Base-by-base conservation (phyloP, 2,888 invertebrate genomes). In the Flexamia atlantica region DNA sequence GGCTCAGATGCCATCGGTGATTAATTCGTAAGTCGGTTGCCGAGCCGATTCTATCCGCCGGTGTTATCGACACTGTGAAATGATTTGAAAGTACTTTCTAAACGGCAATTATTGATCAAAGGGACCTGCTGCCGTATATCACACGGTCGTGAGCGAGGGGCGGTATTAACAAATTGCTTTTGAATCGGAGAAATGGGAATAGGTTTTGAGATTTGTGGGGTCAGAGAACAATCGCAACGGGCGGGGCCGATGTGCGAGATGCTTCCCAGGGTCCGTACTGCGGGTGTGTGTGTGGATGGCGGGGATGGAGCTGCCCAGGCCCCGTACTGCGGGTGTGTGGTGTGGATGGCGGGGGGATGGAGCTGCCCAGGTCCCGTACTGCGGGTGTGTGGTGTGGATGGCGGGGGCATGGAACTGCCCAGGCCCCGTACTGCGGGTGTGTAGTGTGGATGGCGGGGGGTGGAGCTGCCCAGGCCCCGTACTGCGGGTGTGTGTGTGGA, bases 131-230 rank as follows among this genome's bases (percentile, higher is more conserved):
- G 64, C 40, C 32, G 82, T 83, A 83, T 72, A 83, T 83, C 82
- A 32, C 20, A 25, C 36, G 28, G 57, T 74, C 82, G 82, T 83
- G 82, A 83, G 53, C 53, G 36, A 36, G 74, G 74, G 82, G 53
- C 82, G 82, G 70, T 82, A 82, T 82, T 82, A 82, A 82, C 82
- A 82, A 82, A 82, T 82, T 64, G 72, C 74, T 83, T 83, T 74
- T 83, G 82, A 83, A 83, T 83, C 82, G 82, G 82, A 83, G 82
- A 83, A 83, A 83, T 83, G 82, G 60, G 82, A 83, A 83, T 83
- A 83, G 46, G 82, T 74, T 83, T 72, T 36, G 74, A 74, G 82
- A 83, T 83, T 83, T 83, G 82, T 83, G 82, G 74, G 82, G 82
- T 83, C 82, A 72, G 72, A 82, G 82, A 82, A 82, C 82, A 82